Evolutionary conservation across 1,140 invertebrate genomes (phyloP).

Genomic region (Drosophila kanapiae): DNA sequence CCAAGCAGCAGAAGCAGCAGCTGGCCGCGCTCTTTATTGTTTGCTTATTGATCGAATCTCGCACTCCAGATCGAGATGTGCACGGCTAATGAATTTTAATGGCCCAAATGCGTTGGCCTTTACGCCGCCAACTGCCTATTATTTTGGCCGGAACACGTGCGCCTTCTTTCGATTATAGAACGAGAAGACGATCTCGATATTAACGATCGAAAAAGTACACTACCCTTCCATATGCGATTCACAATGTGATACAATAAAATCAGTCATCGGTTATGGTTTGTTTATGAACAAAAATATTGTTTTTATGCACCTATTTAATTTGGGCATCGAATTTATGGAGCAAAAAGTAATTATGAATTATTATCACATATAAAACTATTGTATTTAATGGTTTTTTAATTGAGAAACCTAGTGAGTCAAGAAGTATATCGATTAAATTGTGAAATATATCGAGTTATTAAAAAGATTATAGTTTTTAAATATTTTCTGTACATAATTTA

Average conservation of each 20-base stretch:
- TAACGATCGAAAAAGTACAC: slow-evolving; percentile 11
- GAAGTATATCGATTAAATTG: not conserved
- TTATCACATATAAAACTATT: slow-evolving; percentile 8
- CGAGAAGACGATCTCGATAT: slow-evolving; percentile 25
- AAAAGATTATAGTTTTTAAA: not conserved
- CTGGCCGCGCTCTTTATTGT: slow-evolving; percentile 43
- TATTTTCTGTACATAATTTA: not conserved
- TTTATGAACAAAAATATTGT: slow-evolving; percentile 9
- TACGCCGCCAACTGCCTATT: slow-evolving; percentile 8
- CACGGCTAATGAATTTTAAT: slow-evolving; percentile 54
- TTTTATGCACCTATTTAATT: slow-evolving; percentile 15
- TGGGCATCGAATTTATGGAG: slow-evolving; percentile 10
- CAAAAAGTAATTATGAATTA: slow-evolving; percentile 16
- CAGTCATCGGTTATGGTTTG: slow-evolving; percentile 12
- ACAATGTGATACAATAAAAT: slow-evolving; percentile 19
- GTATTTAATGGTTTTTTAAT: slow-evolving; percentile 17
- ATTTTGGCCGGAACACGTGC: slow-evolving; percentile 49
- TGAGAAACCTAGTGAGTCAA: not conserved
- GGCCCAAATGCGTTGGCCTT: slow-evolving; percentile 39
- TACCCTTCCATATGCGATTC: slow-evolving; percentile 15
- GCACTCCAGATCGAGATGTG: slow-evolving; percentile 50
- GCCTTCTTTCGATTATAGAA: slow-evolving; percentile 15
- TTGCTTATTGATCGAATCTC: slow-evolving; percentile 51
- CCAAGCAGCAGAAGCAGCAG: slow-evolving; percentile 13
- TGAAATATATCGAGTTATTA: not conserved